A percentile compares a stretch with the other conserved stretches of the same genome.
Evolutionary conservation across 2,113 vertebrate genomes (phyloP).

Genomic region (Otis tarda): DNA sequence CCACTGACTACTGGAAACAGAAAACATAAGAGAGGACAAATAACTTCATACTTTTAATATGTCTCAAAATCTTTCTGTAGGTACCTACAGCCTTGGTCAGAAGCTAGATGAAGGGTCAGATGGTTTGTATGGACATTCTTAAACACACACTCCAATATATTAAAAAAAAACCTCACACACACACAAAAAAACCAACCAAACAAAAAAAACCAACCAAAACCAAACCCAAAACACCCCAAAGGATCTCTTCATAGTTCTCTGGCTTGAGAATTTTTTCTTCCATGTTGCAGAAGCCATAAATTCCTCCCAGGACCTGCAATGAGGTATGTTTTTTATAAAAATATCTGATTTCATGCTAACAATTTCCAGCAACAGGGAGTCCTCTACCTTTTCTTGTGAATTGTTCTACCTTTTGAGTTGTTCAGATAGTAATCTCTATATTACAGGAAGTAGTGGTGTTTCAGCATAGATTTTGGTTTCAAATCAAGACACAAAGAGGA

Average conservation of each 20-base stretch:
- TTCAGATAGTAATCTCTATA: neutral
- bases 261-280: neutral
- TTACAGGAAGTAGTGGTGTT: neutral
- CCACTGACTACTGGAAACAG: neutral
- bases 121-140: neutral
- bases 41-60: neutral
- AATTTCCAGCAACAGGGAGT: neutral
- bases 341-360: neutral
- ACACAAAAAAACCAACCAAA: too few species aligned
- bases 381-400: neutral
- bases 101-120: neutral
- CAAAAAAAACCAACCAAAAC: neutral
- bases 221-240: fast-evolving
- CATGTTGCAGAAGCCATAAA: fast-evolving
- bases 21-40: neutral
- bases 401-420: neutral
- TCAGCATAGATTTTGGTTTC: neutral
- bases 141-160: fast-evolving
- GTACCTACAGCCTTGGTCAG: fast-evolving
- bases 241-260: neutral
- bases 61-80: neutral
- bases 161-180: neutral
- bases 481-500: neutral
- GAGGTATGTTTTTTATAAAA: neutral
- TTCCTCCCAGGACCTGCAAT: neutral